Conservation (phyloP, 92 coral and sea anemone species). For the Actinernus sp. region DNA sequence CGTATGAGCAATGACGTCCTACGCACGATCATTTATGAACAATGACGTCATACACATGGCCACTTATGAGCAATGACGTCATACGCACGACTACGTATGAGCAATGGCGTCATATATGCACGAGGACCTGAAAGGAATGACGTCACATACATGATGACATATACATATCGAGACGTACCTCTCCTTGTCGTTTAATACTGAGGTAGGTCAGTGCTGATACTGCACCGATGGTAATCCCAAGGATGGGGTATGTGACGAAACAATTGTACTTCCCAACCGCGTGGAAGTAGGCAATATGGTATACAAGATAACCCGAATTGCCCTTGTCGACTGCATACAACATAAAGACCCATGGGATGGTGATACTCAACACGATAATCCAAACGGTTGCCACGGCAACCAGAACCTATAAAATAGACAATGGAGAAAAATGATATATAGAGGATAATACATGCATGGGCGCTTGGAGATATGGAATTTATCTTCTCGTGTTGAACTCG, state of each 20-base stretch:
- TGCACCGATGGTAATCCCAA: neutral
- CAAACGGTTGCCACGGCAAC: neutral
- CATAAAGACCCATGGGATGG: neutral
- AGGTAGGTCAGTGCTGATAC: neutral
- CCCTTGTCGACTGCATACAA: neutral
- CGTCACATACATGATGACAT: no score
- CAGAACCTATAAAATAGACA: no score
- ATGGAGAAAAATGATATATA: no score
- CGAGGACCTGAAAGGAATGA: neutral
- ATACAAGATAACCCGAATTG: neutral
- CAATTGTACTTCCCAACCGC: constrained; percentile 2
- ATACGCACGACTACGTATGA: no score
- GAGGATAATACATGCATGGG: no score
- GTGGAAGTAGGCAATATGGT: constrained; percentile 2
- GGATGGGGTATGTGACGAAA: constrained; percentile 3
- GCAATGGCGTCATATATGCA: no score
- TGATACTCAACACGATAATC: constrained; percentile 1
- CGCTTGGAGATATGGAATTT: no score
- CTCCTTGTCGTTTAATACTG: neutral
- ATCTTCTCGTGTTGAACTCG: no score
- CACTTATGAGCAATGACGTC: no score
- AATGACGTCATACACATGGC: no score
- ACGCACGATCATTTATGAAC: neutral
- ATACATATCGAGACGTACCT: neutral
- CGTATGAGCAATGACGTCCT: no score